Evolutionary conservation across 2,888 invertebrate genomes (phyloP), one percentile per base, ranked within the genome.

Genomic region (Magallana nippona): DNA sequence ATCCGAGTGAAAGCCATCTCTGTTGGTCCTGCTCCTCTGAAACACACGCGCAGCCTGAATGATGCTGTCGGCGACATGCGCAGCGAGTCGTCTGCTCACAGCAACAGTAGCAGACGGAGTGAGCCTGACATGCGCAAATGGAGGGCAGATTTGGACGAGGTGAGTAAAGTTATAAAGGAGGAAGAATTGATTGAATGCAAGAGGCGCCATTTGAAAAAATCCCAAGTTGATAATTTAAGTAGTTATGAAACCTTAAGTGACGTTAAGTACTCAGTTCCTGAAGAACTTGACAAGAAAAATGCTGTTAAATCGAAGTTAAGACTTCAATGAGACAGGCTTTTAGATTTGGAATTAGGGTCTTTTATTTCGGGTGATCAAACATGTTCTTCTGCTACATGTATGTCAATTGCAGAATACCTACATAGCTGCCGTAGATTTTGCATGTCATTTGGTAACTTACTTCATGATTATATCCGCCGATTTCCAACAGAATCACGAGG

Each of bases 1-100:
- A 85, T 88, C 10, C 85, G 87, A n/a, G 90, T 89, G 17, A 87
- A 88, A 87, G 87, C 90, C 63, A 88, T 90, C 44, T 85, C 82
- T 27, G 85, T 86, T 8, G 80, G 79, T 19, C 83, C 82, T n/a
- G 85, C 85, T 11, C 85, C 85, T 15, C 44, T 86, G 17, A 82
- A 79, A 55, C 78, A 84, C 10, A 86, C 85, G 1, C 79, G 83
- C 19, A 86, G 85, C 55, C 81, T 86, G 10, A 86, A 82, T 77
- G 85, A 86, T 86, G 85, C 85, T n/a, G 83, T 86, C 22, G 84
- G 78, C 19, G 83, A 82, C 44, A 63, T 58, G 55, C 82, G 83
- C 10, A 62, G 56, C 57, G 81, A 80, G 27, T 79, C 78, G n/a
- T 83, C 83, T 56, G 85, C 85, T 19, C 62, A 80, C 56, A 82